These are phyloP conservation scores for Tachina fera DNA, from an alignment of 2,888 invertebrate genomes.

Conservation along the genomic window DNA sequence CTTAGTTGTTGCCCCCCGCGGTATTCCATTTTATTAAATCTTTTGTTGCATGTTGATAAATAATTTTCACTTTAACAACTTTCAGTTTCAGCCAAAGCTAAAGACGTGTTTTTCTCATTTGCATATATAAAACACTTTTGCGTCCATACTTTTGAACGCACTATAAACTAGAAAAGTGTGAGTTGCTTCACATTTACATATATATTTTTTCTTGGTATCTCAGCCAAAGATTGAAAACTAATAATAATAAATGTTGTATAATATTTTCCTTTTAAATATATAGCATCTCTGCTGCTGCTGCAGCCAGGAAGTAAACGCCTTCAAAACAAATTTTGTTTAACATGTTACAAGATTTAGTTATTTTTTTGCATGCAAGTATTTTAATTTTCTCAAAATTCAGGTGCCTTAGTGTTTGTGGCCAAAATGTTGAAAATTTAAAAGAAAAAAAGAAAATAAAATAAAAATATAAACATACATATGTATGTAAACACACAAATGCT, in stretches of 20 bases:
- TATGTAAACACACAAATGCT: not conserved
- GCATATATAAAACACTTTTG: constrained; percentile 30
- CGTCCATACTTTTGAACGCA: constrained; percentile 1
- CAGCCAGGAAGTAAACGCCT: constrained; percentile 72
- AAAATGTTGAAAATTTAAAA: constrained; percentile 42
- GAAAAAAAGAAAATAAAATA: constrained; percentile 11
- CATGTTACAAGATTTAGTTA: constrained; percentile 41
- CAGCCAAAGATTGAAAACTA: constrained; percentile 9
- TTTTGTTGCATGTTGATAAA: not conserved
- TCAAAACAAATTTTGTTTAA: constrained; percentile 36
- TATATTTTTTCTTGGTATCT: constrained; percentile 1
- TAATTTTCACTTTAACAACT: not conserved
- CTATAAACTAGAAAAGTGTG: constrained; percentile 1
- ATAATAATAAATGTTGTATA: not conserved
- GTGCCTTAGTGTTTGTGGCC: constrained; percentile 49
- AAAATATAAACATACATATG: too few species aligned
- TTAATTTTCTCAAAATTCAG: not conserved
- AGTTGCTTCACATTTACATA: constrained; percentile 22
- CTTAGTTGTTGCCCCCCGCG: too few species aligned
- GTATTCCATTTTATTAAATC: not conserved
- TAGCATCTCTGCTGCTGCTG: not conserved
- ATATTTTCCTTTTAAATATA: not conserved
- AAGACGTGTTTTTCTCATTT: not conserved
- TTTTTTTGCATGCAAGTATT: constrained; percentile 21
- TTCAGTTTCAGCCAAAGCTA: not conserved